Percentiles rank a stretch among this genome's conserved stretches.
Evolutionary conservation across 2,888 invertebrate genomes (phyloP).

Genomic region (Zaprionus lineosus): DNA sequence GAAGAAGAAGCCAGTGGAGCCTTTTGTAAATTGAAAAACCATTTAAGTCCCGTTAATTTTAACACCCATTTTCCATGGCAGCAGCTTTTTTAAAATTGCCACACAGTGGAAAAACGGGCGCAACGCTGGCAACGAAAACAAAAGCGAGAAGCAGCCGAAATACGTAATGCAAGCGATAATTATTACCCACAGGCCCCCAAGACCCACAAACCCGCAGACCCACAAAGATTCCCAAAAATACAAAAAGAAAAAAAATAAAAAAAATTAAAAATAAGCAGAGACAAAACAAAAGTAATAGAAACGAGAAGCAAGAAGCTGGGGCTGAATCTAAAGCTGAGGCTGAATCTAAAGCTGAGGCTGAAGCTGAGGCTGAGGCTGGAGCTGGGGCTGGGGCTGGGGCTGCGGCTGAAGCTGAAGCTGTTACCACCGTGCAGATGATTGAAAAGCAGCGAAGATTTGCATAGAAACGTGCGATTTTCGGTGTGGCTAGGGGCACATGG

Average conservation of each 20-base stretch:
- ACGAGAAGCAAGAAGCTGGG: slow-evolving; percentile 37
- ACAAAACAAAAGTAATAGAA: too few species aligned
- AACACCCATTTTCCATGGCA: slow-evolving; percentile 73
- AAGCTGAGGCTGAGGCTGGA: slow-evolving; percentile 14
- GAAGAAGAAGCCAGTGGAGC: slow-evolving; percentile 17
- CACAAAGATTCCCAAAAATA: slow-evolving; percentile 15
- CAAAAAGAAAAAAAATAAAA: slow-evolving; percentile 27
- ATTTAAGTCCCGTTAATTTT: slow-evolving; percentile 75
- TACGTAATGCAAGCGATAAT: slow-evolving; percentile 77
- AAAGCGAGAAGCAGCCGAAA: slow-evolving; percentile 69
- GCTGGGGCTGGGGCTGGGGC: neutral
- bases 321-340: neutral
- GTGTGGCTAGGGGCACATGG: slow-evolving; percentile 51
- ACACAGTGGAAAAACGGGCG: slow-evolving; percentile 27
- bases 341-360: too few species aligned
- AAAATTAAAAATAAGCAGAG: too few species aligned
- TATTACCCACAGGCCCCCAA: slow-evolving; percentile 64
- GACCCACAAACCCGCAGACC: slow-evolving; percentile 35
- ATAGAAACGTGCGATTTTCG: slow-evolving; percentile 76
- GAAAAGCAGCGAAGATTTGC: slow-evolving; percentile 72
- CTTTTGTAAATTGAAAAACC: slow-evolving; percentile 74
- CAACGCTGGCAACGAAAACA: slow-evolving; percentile 56
- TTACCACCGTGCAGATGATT: slow-evolving; percentile 57
- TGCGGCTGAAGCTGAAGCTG: too few species aligned
- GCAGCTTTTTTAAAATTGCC: slow-evolving; percentile 55